Base-by-base conservation (phyloP, 2,888 invertebrate genomes). In the Caenorhabditis plicata region DNA sequence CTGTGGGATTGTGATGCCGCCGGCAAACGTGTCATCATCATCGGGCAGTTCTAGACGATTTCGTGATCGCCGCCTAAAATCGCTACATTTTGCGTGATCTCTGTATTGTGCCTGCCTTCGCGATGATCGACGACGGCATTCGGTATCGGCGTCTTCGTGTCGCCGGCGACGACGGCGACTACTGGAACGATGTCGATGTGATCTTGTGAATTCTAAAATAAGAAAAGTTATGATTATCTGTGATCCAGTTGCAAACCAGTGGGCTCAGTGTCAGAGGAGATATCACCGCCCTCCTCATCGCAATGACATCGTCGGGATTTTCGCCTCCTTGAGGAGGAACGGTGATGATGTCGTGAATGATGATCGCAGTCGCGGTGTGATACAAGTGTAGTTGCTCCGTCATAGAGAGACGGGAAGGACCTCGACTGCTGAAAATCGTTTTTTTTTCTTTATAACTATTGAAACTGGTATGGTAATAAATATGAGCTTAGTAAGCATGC, bases 1-100 rank as follows among this genome's bases (percentile, higher is more conserved):
- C 57, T 78, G 75, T n/a, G 78, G 78, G 11, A 78, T 75, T 35
- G 73, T 67, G 48, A 78, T 65, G 1, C 74, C 69, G 15, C 63
- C 63, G 7, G 36, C 42, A 11, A 66, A 31, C 7, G 68, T 65
- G 29, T 56, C 2, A 23, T 22, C 38, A 23, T 5, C 19, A n/a
- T n/a, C n/a, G n/a, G n/a, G n/a, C n/a, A n/a, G n/a, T n/a, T n/a
- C n/a, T n/a, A 54, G n/a, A 43, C 17, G 42, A 47, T 47, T 8
- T 54, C 54, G 7, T 54, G 54, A 9, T 46, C 47, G 38, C 54
- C 54, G 19, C 54, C 54, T 23, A 36, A 41, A 27, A 32, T 35
- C 20, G n/a, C n/a, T n/a, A n/a, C n/a, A n/a, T n/a, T n/a, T n/a
- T n/a, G n/a, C n/a, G n/a, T n/a, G n/a, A n/a, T n/a, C n/a, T n/a